Conservation (phyloP, 2,113 vertebrate genomes). For the Triplophysa siluroides region DNA sequence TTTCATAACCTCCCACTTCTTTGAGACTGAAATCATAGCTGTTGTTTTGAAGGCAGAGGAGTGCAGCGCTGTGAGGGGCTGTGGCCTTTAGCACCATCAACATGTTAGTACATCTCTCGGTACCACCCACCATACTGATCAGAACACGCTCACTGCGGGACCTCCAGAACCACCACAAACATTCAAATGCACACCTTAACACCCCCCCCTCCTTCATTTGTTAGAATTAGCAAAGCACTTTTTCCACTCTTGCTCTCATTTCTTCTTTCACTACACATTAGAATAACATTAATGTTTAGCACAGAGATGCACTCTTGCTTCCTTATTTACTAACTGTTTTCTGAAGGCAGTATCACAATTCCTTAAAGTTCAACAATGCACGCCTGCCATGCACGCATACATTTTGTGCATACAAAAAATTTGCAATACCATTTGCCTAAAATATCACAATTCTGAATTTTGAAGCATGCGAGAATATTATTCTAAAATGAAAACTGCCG, state of each 20-base stretch:
- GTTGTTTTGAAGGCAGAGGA: constrained; percentile 18
- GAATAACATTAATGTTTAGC: background rate
- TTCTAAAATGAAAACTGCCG: background rate
- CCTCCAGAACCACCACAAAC: background rate
- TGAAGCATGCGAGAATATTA: background rate
- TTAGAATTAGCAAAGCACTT: background rate
- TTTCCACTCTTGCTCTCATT: background rate
- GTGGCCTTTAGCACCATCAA: constrained; percentile 29
- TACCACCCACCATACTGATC: background rate
- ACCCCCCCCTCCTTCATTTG: background rate
- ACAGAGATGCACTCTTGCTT: background rate
- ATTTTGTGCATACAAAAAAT: background rate
- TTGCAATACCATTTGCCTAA: background rate
- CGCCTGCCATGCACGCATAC: background rate
- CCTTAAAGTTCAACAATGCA: background rate
- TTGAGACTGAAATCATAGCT: background rate
- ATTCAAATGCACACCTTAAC: background rate
- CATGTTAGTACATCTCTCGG: constrained; percentile 13
- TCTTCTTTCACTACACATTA: background rate
- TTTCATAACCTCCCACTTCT: constrained; percentile 1
- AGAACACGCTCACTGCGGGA: background rate
- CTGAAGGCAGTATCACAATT: background rate
- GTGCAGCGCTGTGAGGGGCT: background rate
- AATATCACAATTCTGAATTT: background rate
- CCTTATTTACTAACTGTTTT: background rate